Evolutionary conservation across 2,888 invertebrate species (phyloP).

Genomic region (Rotaria magnacalcarata): DNA sequence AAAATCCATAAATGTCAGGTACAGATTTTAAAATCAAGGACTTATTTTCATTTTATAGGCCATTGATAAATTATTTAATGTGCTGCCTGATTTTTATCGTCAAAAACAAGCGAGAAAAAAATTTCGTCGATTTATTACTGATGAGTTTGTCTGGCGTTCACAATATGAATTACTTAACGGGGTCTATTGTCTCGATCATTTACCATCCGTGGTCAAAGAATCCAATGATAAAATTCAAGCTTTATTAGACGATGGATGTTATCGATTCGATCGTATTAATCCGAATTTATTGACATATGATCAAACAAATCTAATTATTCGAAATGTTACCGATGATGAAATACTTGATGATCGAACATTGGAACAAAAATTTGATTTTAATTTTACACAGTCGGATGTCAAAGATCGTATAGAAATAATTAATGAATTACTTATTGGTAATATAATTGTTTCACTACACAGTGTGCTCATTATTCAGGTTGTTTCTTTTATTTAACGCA

Average conservation of each 20-base stretch:
- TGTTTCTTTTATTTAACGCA: no score
- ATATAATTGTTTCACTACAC: not conserved
- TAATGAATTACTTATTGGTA: conserved; percentile 23
- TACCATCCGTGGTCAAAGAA: not conserved
- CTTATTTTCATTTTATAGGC: conserved; percentile 29
- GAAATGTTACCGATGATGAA: not conserved
- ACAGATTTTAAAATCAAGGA: not conserved
- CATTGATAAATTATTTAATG: conserved; percentile 40
- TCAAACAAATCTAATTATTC: not conserved
- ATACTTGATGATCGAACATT: not conserved
- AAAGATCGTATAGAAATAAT: conserved; percentile 11
- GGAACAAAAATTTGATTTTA: conserved; percentile 5
- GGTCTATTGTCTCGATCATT: not conserved
- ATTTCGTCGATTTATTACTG: conserved; percentile 37
- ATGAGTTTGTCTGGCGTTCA: conserved; percentile 40
- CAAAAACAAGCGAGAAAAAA: conserved; percentile 39
- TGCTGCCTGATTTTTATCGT: conserved; percentile 41
- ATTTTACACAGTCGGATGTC: not conserved
- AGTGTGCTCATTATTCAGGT: no score
- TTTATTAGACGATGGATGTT: not conserved
- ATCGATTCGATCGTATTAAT: conserved; percentile 25
- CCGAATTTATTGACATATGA: conserved; percentile 31
- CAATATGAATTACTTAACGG: conserved; percentile 39
- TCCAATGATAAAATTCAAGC: not conserved
- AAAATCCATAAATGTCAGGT: not conserved